Conservation (phyloP, 2,797 vertebrate genomes). For the Sebastolobus alascanus region DNA sequence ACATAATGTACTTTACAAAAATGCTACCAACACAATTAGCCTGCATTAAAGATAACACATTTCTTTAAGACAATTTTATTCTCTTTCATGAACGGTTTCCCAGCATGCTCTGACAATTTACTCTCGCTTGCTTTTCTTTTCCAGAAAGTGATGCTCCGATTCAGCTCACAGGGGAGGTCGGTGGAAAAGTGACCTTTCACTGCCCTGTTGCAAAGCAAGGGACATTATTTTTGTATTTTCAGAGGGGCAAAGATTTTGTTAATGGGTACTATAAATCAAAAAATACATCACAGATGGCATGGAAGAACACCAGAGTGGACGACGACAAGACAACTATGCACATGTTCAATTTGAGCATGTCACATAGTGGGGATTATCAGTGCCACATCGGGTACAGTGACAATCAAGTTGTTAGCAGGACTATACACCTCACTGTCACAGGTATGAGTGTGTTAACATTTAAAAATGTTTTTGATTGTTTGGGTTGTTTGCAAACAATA, state of each 20-base stretch:
- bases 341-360: conserved; percentile 32
- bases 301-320: conserved; percentile 39
- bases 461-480: not conserved
- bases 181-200: conserved; percentile 49
- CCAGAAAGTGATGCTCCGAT: not conserved
- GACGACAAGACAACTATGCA: accelerated
- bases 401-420: accelerated
- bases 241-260: accelerated
- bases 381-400: accelerated
- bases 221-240: conserved; percentile 29
- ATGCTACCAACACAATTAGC: not conserved
- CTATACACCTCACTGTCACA: conserved; percentile 36
- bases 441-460: conserved; percentile 53
- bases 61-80: not conserved
- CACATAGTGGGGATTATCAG: conserved; percentile 15
- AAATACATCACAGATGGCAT: accelerated
- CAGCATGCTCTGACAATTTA: not conserved
- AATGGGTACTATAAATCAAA: not conserved
- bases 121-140: conserved; percentile 7
- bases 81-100: not conserved
- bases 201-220: not conserved
- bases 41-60: not conserved
- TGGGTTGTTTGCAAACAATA: not conserved
- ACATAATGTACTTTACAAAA: not conserved
- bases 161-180: conserved; percentile 18